These are phyloP conservation scores for Astyanax mexicanus DNA, from an alignment of 2,797 vertebrate species.

Conservation along the genomic window DNA sequence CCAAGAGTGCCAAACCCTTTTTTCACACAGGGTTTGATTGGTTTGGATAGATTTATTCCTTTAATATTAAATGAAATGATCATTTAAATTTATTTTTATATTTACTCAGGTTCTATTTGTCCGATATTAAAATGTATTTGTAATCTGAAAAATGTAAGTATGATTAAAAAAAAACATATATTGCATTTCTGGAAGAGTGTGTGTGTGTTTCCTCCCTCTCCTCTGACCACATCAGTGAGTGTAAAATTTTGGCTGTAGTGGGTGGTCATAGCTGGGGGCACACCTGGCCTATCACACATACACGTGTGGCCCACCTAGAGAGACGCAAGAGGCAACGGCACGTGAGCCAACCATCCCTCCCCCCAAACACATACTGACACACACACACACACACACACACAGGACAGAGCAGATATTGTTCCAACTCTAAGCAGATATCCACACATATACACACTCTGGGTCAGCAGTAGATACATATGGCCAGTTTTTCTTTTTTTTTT, in stretches of 20 bases:
- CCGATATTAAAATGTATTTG: no score
- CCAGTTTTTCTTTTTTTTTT: no score
- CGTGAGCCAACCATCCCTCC: no score
- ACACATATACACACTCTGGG: not conserved
- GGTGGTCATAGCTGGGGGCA: constrained; percentile 68
- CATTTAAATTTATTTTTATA: no score
- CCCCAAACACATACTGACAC: not conserved
- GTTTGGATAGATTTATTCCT: no score
- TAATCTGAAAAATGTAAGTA: no score
- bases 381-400: not conserved
- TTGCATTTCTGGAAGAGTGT: constrained; percentile 31
- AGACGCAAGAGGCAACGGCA: constrained; percentile 56
- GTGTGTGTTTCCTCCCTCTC: constrained; percentile 12
- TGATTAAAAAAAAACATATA: no score
- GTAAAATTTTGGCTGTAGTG: constrained; percentile 72
- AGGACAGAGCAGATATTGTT: not conserved
- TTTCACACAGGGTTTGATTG: no score
- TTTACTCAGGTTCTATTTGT: no score
- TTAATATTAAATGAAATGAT: no score
- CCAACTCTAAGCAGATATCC: not conserved
- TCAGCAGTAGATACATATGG: not conserved
- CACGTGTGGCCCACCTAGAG: constrained; percentile 56
- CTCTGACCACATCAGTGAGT: constrained; percentile 64
- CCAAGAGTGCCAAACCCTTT: no score
- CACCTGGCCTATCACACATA: constrained; percentile 43